Evolutionary conservation across 2,888 invertebrate species (phyloP), one percentile per base, ranked within the genome.

Genomic region (Taphrorychus bicolor): DNA sequence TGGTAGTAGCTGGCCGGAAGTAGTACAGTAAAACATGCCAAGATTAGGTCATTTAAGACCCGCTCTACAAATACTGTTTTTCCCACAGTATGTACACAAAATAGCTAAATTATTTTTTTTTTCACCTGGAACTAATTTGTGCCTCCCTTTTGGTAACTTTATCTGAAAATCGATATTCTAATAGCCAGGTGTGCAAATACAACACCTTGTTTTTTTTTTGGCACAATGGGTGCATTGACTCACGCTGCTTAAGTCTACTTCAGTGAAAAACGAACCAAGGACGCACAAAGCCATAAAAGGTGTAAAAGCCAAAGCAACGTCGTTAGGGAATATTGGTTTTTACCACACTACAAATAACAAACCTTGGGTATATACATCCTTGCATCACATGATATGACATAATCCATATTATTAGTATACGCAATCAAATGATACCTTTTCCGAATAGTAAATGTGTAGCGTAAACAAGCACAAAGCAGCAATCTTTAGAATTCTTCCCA

Each of bases 121-220:
- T n/a, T n/a, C n/a, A n/a, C n/a, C n/a, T n/a, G n/a, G n/a, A n/a
- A n/a, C n/a, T n/a, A n/a, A n/a, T n/a, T n/a, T n/a, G n/a, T n/a
- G n/a, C n/a, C n/a, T n/a, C n/a, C n/a, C n/a, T n/a, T n/a, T n/a
- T n/a, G n/a, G n/a, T n/a, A n/a, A n/a, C n/a, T n/a, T n/a, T n/a
- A n/a, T n/a, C n/a, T n/a, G n/a, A n/a, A n/a, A n/a, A n/a, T n/a
- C n/a, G n/a, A n/a, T n/a, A n/a, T n/a, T n/a, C n/a, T 11, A 32
- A 32, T 17, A 14, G 45, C 45, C 45, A 45, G 45, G 45, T 45
- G 45, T 45, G 45, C 14, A 45, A 45, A 45, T 14, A 45, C 11
- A 11, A 32, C 9, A 11, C 2, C 4, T 14, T 45, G 14, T 45
- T 45, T 45, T 7, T 11, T 45, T 5, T 16, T 7, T 5, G 14